These are phyloP conservation scores for Nyctibius grandis DNA, from an alignment of 2,797 vertebrate genomes.

Conservation along the genomic window DNA sequence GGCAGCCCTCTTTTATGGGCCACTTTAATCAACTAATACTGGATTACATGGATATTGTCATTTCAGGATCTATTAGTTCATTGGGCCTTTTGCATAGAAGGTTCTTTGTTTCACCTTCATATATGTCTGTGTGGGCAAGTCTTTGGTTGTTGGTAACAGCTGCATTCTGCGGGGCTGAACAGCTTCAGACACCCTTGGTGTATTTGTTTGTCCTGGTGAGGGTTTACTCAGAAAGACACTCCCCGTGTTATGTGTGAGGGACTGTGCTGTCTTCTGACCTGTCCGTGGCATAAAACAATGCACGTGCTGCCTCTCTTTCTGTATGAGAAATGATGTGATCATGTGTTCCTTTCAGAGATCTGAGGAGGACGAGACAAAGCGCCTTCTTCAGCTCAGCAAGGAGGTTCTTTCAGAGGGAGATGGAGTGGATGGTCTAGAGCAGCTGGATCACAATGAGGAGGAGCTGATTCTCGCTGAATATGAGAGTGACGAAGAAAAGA, in stretches of 20 bases:
- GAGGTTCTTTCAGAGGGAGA: conserved; percentile 69
- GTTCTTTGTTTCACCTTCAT: neutral
- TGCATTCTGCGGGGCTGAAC: neutral
- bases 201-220: neutral
- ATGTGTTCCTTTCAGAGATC: conserved; percentile 62
- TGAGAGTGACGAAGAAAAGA: conserved; percentile 91
- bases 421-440: neutral
- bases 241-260: neutral
- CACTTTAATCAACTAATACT: neutral
- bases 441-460: conserved; percentile 80
- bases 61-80: neutral
- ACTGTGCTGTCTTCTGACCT: neutral
- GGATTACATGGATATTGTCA: neutral
- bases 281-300: fast-evolving
- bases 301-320: neutral
- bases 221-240: neutral
- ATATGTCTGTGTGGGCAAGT: neutral
- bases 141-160: neutral
- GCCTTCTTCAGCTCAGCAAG: conserved; percentile 83
- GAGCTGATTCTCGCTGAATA: conserved; percentile 92
- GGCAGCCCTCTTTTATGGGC: neutral
- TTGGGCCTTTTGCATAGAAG: neutral
- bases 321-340: neutral
- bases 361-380: conserved; percentile 84
- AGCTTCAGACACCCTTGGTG: neutral